Conservation (phyloP, 2,888 invertebrate species). For the Empis livida region DNA sequence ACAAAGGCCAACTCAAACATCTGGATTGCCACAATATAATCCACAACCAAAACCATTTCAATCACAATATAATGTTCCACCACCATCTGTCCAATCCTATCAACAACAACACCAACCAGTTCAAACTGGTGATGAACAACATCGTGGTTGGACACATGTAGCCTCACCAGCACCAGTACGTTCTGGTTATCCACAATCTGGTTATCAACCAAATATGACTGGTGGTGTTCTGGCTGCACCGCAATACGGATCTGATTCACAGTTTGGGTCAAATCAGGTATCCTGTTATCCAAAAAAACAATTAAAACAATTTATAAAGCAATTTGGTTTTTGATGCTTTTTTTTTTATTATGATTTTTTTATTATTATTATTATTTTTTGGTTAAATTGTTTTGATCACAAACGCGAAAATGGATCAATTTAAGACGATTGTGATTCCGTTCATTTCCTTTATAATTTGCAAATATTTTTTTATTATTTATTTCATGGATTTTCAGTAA, state of each 20-base stretch:
- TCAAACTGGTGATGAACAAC: conserved; percentile 11
- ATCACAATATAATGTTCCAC: neutral
- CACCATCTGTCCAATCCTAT: conserved; percentile 11
- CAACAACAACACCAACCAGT: neutral
- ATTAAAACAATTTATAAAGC: no score
- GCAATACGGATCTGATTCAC: conserved; percentile 1
- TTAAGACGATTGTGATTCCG: no score
- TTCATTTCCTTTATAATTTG: no score
- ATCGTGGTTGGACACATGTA: conserved; percentile 13
- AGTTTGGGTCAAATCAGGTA: conserved; percentile 8
- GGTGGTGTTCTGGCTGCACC: conserved; percentile 3
- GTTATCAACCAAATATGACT: neutral
- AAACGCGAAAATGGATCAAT: no score
- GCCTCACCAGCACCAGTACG: conserved; percentile 9
- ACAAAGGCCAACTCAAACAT: neutral
- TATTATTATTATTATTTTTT: neutral
- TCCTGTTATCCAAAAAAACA: neutral
- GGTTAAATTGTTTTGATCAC: no score
- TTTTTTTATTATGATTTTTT: no score
- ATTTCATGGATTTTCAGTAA: no score
- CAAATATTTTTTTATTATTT: no score
- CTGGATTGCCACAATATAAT: conserved; percentile 5
- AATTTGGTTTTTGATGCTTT: no score
- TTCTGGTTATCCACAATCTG: conserved; percentile 8
- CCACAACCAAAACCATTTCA: neutral